Evolutionary conservation across 2,113 vertebrate genomes (phyloP).

Genomic region (Paradoxurus hermaphroditus): DNA sequence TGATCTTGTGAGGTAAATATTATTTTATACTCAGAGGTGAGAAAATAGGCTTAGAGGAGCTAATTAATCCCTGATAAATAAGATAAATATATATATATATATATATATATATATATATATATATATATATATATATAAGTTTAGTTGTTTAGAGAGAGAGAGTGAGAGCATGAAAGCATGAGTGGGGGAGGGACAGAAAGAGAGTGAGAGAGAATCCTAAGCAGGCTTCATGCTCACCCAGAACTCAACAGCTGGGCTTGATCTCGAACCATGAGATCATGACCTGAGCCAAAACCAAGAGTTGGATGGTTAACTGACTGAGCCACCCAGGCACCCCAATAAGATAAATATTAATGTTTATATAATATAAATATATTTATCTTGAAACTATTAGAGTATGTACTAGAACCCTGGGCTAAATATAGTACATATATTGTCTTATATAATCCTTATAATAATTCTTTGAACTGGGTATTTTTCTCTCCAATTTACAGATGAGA

Average conservation of each 20-base stretch:
- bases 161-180: too few species aligned
- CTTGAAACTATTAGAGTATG: neutral
- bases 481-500: neutral
- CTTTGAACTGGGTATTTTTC: neutral
- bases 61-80: neutral
- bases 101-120: too few species aligned
- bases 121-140: too few species aligned
- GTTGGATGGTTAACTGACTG: too few species aligned
- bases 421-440: neutral
- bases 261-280: too few species aligned
- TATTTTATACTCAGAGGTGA: conserved; percentile 33
- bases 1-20: conserved; percentile 2
- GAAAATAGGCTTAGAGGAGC: neutral
- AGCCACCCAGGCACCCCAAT: neutral
- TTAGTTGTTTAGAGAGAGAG: too few species aligned
- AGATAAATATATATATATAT: neutral
- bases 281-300: too few species aligned
- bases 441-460: neutral
- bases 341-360: neutral
- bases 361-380: neutral
- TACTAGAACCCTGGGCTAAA: neutral
- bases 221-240: too few species aligned
- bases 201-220: too few species aligned
- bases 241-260: too few species aligned
- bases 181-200: too few species aligned